These are phyloP conservation scores for Dolomedes plantarius DNA, from an alignment of 2,888 invertebrate genomes.

Conservation along the genomic window DNA sequence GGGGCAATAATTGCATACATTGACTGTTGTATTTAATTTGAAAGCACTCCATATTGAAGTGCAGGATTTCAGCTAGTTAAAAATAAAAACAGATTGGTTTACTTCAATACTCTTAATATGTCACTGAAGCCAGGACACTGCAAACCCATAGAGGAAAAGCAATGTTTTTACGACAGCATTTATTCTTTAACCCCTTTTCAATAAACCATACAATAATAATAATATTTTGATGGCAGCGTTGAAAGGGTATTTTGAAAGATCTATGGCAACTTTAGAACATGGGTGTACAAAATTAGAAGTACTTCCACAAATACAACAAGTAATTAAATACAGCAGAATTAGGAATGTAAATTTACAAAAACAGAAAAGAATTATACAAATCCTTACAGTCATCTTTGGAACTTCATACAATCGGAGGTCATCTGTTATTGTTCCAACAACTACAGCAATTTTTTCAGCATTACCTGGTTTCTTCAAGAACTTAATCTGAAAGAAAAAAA, in stretches of 20 bases:
- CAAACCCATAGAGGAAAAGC: neutral
- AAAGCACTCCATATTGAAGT: too few relatives aligned
- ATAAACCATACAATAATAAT: neutral
- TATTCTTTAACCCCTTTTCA: constrained; percentile 5
- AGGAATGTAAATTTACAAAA: too few relatives aligned
- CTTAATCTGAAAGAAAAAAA: constrained; percentile 78
- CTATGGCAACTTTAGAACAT: too few relatives aligned
- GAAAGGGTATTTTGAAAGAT: neutral
- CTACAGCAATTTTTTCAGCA: constrained; percentile 90
- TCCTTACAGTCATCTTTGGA: constrained; percentile 88
- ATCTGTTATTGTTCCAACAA: constrained; percentile 96
- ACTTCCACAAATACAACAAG: too few relatives aligned
- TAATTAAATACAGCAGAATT: too few relatives aligned
- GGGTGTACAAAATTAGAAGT: too few relatives aligned
- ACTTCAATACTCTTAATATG: too few relatives aligned
- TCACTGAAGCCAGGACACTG: neutral
- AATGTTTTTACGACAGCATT: neutral
- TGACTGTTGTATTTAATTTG: too few relatives aligned
- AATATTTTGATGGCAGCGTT: neutral
- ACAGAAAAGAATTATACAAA: too few relatives aligned
- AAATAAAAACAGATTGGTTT: too few relatives aligned
- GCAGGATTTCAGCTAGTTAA: too few relatives aligned
- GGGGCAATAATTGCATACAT: too few relatives aligned
- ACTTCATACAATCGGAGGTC: constrained; percentile 93
- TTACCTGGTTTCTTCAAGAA: constrained; percentile 92